phyloP scores from a whole-genome alignment of 1,140 invertebrate genomes.

The Bombus turneri region DNA sequence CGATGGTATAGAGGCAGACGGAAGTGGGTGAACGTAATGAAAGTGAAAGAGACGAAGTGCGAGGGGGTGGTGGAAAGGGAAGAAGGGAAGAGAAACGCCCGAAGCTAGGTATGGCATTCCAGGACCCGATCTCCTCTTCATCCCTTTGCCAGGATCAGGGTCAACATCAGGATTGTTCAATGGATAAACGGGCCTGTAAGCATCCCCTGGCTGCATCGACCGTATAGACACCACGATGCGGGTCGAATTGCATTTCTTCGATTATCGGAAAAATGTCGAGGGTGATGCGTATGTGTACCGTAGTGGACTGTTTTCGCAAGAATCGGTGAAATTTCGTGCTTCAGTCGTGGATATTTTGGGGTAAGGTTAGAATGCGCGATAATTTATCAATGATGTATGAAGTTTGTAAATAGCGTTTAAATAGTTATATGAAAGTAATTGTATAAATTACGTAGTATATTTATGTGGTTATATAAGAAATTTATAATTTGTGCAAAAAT shows the following conservation, averaged over 20 bases:
- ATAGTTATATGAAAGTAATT: too few relatives aligned
- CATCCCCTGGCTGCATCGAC: slow-evolving; percentile 45
- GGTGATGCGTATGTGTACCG: neutral
- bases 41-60: slow-evolving; percentile 32
- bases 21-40: slow-evolving; percentile 38
- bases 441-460: too few relatives aligned
- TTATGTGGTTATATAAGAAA: too few relatives aligned
- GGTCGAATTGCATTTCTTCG: slow-evolving; percentile 54
- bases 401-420: too few relatives aligned
- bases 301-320: neutral
- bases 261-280: slow-evolving; percentile 18
- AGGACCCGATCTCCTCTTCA: slow-evolving; percentile 50
- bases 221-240: slow-evolving; percentile 43
- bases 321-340: neutral
- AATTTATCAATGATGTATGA: neutral
- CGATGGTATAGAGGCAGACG: slow-evolving; percentile 19
- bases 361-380: neutral
- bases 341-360: neutral
- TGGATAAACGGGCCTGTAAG: slow-evolving; percentile 45
- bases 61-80: slow-evolving; percentile 4
- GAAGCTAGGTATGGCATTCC: slow-evolving; percentile 61
- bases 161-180: slow-evolving; percentile 52
- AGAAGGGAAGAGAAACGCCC: neutral
- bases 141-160: slow-evolving; percentile 65
- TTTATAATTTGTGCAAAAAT: too few relatives aligned